Base-by-base conservation (phyloP, 1,140 invertebrate species). In the Drosophila athabasca region DNA sequence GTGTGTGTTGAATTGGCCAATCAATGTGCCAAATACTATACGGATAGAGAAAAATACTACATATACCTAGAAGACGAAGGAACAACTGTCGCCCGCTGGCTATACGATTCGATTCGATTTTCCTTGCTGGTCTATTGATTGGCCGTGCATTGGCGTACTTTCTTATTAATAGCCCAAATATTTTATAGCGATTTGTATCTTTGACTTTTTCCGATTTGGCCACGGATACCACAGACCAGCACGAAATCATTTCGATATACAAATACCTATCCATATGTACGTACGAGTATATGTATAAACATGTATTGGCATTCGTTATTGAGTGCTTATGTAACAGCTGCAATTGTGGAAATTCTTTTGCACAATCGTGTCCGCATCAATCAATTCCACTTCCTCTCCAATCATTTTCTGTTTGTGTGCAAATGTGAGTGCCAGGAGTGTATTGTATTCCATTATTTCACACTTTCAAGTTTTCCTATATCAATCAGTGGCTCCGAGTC, bases 161-260 rank as follows among this genome's bases (percentile, higher is more conserved):
- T 85, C 74, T 88, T 85, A 85, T 88, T 85, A 85, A 85, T 85
- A 82, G 82, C 83, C 19, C 62, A 71, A 88, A 88, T 82, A 87
- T 85, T 85, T 85, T 78, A 82, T 81, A 65, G 78, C 75, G 83
- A 85, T 85, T 85, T 87, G 77, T 78, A 85, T 85, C 81, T 87
- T 74, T 87, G 81, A 82, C 73, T 82, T 77, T 83, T 79, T 68
- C 15, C 80, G 80, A 83, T 84, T 74, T 85, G 82, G 82, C 73
- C 78, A 82, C 81, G 78, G 82, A 87, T 69, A 69, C 64, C 51
- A 53, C 15, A 15, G 9, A 8, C 19, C 15, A 48, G 45, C 68
- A 68, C 62, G 79, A 72, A 68, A 78, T 74, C 44, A 79, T 76
- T 81, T 64, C 67, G 61, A 74, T 83, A 65, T 78, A 17, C 6